These are phyloP conservation scores for Belgica antarctica DNA, from an alignment of 2,888 invertebrate species.

Conservation along the genomic window DNA sequence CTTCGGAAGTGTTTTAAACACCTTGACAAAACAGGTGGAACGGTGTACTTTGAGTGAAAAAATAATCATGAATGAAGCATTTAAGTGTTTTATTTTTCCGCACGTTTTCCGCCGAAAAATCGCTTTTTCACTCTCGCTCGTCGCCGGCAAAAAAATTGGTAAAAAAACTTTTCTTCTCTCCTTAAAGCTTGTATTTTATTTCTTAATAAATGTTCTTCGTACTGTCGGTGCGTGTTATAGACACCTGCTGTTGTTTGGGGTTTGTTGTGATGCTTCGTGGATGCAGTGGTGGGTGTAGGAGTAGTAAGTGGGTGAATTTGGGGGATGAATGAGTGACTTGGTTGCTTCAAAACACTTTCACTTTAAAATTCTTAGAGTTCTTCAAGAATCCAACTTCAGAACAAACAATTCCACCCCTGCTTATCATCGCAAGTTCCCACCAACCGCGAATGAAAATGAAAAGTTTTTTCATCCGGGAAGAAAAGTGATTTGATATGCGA, in stretches of 20 bases:
- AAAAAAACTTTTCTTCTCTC: not conserved
- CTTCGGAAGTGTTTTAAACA: not conserved
- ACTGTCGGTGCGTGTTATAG: not conserved
- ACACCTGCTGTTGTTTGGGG: constrained; percentile 15
- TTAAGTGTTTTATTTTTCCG: not conserved
- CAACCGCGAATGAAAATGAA: not conserved
- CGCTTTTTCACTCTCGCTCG: not conserved
- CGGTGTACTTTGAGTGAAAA: not conserved
- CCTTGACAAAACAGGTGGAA: not conserved
- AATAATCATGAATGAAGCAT: not conserved
- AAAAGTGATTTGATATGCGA: constrained; percentile 1
- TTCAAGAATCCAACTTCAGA: no score
- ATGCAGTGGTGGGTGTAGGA: no score
- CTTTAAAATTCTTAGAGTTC: no score
- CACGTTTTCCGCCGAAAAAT: not conserved
- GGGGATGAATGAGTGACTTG: no score
- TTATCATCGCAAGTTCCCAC: not conserved
- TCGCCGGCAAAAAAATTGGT: constrained; percentile 13
- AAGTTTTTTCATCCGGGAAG: not conserved
- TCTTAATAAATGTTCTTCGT: not conserved
- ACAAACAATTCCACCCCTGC: not conserved
- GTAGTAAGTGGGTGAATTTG: no score
- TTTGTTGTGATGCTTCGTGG: no score
- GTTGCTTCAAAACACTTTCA: no score
- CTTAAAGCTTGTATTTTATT: not conserved